Conservation (phyloP, 2,888 invertebrate genomes). For the Oxytorus armatus region DNA sequence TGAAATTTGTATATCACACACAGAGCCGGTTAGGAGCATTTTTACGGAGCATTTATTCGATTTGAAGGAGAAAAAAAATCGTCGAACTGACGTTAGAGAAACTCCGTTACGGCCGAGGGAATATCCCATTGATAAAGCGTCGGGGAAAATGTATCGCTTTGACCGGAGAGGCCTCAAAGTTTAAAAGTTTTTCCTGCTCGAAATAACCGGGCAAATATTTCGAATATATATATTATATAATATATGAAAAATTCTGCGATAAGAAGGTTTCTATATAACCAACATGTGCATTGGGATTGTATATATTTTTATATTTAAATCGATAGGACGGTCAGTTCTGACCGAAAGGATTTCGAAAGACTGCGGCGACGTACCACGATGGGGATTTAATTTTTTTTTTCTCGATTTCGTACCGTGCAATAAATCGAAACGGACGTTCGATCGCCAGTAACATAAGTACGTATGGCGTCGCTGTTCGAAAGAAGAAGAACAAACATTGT, state of each 20-base stretch:
- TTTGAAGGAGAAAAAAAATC: no score
- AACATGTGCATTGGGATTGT: neutral
- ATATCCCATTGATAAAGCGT: constrained; percentile 13
- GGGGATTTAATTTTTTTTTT: constrained; percentile 36
- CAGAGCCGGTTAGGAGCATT: no score
- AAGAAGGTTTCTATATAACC: constrained; percentile 12
- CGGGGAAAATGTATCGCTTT: constrained; percentile 10
- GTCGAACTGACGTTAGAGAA: no score
- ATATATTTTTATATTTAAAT: constrained; percentile 12
- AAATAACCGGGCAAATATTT: constrained; percentile 15
- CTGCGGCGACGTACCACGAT: constrained; percentile 24
- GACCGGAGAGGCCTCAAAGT: neutral
- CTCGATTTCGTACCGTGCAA: constrained; percentile 23
- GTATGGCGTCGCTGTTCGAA: no score
- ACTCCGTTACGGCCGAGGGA: constrained; percentile 10
- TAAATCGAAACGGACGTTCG: constrained; percentile 52
- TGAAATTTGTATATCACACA: no score
- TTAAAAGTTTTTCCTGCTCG: constrained; percentile 8
- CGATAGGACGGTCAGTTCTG: constrained; percentile 31
- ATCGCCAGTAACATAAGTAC: no score
- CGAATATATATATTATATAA: constrained; percentile 1
- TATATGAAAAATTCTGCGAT: constrained; percentile 35
- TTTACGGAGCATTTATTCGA: no score
- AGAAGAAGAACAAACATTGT: no score
- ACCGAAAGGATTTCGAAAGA: constrained; percentile 32